Base-by-base conservation (phyloP, 1,140 invertebrate species). In the Nephila pilipes region DNA sequence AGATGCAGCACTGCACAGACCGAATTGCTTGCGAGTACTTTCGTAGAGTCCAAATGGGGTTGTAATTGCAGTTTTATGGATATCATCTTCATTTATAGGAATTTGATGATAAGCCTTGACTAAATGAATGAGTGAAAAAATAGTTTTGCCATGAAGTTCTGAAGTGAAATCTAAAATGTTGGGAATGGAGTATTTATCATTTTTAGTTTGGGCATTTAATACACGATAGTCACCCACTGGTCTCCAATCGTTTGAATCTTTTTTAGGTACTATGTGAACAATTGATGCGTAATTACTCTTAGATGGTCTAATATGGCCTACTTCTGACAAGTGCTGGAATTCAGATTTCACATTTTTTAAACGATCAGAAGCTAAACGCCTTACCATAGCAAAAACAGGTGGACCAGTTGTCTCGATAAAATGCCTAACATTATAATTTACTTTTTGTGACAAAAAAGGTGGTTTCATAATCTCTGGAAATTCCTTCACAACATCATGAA, bases 31-130 rank as follows among this genome's bases (percentile, higher is more conserved):
- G 2, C 32, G 25, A 38, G 75, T 79, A 63, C 29, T 58, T 54
- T 85, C 54, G 14, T 92, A 95, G 1, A 95, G 90, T 22, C 95
- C 95, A 57, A 94, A 85, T 29, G 94, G 93, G 32, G 94, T 95
- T 14, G 38, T 85, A 18, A 95, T 92, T 6, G 93, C 94, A 20
- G 93, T 94, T 79, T 94, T 94, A 12, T 55, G 55, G 6, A 89
- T 93, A 55, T 92, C 83, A 12, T 94, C 90, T 54, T 38, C n/a
- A 22, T 57, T 18, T 20, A 94, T 57, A 4, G 81, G 93, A 14
- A 95, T 93, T 57, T 94, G 94, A 38, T 93, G 94, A 69, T 90
- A 95, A 0, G 94, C 95, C 25, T 60, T 58, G 0, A 93, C 60
- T 8, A 94, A 75, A 81, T 95, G 87, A 2, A 95, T 32, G 18